Base-by-base conservation (phyloP, 2,113 vertebrate species). In the Lepus timidus region DNA sequence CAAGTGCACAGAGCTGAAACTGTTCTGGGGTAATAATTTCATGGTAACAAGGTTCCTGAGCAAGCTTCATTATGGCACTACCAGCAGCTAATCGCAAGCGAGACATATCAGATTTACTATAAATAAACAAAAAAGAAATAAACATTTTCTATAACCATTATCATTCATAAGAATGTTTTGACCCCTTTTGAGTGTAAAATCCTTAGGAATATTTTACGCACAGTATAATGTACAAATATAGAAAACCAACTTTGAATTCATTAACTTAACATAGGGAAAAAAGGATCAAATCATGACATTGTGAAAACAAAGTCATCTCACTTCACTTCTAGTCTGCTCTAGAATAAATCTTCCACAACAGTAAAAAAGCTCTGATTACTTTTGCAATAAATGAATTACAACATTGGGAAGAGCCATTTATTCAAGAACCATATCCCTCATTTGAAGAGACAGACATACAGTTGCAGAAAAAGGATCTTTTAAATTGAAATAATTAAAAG, bases 21-120 rank as follows among this genome's bases (percentile, higher is more conserved):
- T 99, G 99, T 98, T 99, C 99, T 90, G 99, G 99, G 68, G 99
- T 99, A 98, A 99, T 99, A 98, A 99, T 99, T 98, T 99, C 99
- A 98, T 99, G 99, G 98, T 99, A 99, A 98, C 99, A 99, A 76
- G 99, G 99, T 96, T 99, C 99, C 98, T 99, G 99, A 93, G 99
- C 99, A 98, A 99, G 98, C 98, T 99, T 99, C 99, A 99, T 99
- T 97, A 99, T 99, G 98, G 99, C 99, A 97, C 99, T 99, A 91
- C 99, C 99, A 96, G 99, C 99, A 93, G 99, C 99, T 98, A 99
- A 98, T 98, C 99, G 99, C 97, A 99, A 98, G 88, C 99, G 99
- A 97, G 99, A 99, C 99, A 99, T 99, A 98, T 99, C 99, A 16
- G 99, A 99, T 98, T 99, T 99, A 98, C 99, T 99, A 98, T 89